Evolutionary conservation across 2,113 vertebrate species (phyloP), one percentile per base, ranked within the genome.

Genomic region (Scartelaos histophorus): DNA sequence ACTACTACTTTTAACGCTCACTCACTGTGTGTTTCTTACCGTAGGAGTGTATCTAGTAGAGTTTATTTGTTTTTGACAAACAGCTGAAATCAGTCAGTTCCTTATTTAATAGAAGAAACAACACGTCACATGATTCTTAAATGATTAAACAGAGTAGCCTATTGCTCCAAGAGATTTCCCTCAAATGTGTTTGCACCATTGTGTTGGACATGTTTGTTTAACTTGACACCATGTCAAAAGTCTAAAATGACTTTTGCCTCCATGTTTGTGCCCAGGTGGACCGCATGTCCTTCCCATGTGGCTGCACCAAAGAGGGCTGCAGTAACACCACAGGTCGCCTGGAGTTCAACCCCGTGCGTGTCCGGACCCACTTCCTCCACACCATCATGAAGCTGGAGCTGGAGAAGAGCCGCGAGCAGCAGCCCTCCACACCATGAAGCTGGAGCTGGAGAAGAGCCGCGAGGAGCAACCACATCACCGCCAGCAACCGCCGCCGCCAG

Each of bases 361-460:
- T 98, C 81, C 95, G 97, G 88, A 97, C 96, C 86, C 97, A 98
- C 92, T 97, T 98, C 92, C 93, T 98, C 94, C 96, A 98, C 94
- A 98, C 96, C 45, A 96, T 98, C 88, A 98, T 98, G 96, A 97
- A 97, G 92, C 95, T 98, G 76, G 95, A 98, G 91, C 90, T 97
- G 88, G 96, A 98, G 91, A 96, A 94, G 90, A 96, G 94, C 73
- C 93, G 94, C 45, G 95, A 97, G 91, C 94, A 96, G 86, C 96
- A 95, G 19, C 92, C 56, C 93, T 98, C 94, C 96, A 98, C 94
- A 98, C 96, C 45, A 96, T 98, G 96, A 97, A 97, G 92, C 95
- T 98, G 76, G 95, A 98, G 91, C 90, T 97, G 88, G 96, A 98
- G 91, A 96, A 94, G 90, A 96, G 94, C 73, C 93, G 94, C 45